A percentile compares a stretch with the other conserved stretches of the same genome.
phyloP scores from a whole-genome alignment of 1,140 invertebrate species.

The Calosoma granatense region DNA sequence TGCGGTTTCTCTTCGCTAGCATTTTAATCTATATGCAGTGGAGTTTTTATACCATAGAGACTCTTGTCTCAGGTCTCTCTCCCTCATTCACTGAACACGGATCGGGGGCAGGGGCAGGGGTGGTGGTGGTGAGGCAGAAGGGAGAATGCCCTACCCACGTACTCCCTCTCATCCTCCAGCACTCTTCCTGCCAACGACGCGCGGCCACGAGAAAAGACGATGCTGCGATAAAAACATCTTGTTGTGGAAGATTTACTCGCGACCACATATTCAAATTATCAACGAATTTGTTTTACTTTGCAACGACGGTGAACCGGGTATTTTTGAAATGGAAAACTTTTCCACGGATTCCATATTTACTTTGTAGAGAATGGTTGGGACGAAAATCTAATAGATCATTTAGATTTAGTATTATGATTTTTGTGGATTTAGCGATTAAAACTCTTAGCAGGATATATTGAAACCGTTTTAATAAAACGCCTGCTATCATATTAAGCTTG shows the following conservation, averaged over 20 bases:
- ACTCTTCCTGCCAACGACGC: neutral
- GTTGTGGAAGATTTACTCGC: slow-evolving; percentile 34
- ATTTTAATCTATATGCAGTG: slow-evolving; percentile 36
- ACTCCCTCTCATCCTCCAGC: neutral
- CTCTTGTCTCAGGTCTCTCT: neutral
- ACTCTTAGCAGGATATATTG: too few relatives aligned
- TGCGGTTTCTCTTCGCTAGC: slow-evolving; percentile 26
- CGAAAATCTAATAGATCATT: too few relatives aligned
- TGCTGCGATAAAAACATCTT: slow-evolving; percentile 35
- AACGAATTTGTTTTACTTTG: slow-evolving; percentile 34
- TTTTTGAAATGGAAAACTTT: too few relatives aligned
- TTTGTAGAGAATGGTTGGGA: too few relatives aligned
- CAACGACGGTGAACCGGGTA: too few relatives aligned
- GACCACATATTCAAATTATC: slow-evolving; percentile 37
- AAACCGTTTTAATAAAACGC: too few relatives aligned
- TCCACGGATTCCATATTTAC: too few relatives aligned
- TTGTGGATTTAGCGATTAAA: too few relatives aligned
- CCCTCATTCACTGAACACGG: too few relatives aligned
- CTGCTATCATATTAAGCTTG: too few relatives aligned
- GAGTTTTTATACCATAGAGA: slow-evolving; percentile 20
- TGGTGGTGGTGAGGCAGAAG: neutral
- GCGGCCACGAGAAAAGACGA: slow-evolving; percentile 20
- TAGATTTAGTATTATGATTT: too few relatives aligned
- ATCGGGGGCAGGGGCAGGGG: too few relatives aligned
- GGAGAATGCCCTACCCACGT: neutral